A percentile compares a stretch with the other conserved stretches of the same genome.
These are phyloP conservation scores for Halichondria panicea DNA, from an alignment of 37 sponge, comb jelly and placozoan genomes.

Conservation along the genomic window DNA sequence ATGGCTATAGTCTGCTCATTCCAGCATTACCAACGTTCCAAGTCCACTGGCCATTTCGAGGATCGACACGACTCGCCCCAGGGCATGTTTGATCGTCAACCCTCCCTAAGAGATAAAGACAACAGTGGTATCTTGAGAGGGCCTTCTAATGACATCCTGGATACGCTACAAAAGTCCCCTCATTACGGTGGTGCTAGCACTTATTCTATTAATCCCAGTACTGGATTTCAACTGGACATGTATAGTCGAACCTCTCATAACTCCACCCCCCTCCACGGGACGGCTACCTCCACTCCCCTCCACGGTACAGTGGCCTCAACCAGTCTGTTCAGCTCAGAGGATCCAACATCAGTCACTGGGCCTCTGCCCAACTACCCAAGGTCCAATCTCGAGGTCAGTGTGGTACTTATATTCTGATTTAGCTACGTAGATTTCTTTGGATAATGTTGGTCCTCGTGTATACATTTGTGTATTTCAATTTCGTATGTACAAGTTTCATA, in stretches of 20 bases:
- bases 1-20: slow-evolving; percentile 21
- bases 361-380: slow-evolving; percentile 48
- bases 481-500: neutral
- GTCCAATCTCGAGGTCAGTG: slow-evolving; percentile 32
- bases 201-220: neutral
- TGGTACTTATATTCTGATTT: neutral
- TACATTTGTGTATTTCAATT: neutral
- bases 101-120: slow-evolving; percentile 37
- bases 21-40: neutral
- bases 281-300: neutral
- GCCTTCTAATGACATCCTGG: neutral
- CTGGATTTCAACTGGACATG: neutral
- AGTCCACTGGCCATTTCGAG: neutral
- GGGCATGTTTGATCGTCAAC: neutral
- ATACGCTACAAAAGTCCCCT: slow-evolving; percentile 2
- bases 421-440: neutral
- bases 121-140: slow-evolving; percentile 32
- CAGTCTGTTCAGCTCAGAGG: neutral
- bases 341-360: neutral
- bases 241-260: neutral
- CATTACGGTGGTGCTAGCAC: neutral
- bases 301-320: neutral
- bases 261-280: neutral
- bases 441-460: neutral
- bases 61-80: neutral